Evolutionary conservation across 2,888 invertebrate species (phyloP), one percentile per base, ranked within the genome.

Genomic region (Polymixis flavicincta): DNA sequence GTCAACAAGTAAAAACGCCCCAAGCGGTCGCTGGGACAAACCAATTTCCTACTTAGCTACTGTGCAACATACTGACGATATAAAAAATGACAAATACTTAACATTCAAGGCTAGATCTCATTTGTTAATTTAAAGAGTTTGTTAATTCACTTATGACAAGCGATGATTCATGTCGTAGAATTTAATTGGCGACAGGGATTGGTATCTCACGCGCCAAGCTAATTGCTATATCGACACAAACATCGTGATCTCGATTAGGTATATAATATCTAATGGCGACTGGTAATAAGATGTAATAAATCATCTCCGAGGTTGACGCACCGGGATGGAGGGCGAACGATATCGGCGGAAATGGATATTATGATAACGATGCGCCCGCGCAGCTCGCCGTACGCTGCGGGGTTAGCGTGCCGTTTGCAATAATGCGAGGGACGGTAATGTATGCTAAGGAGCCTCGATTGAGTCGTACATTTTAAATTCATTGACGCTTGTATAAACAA

Each of bases 281-380:
- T 71, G 80, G 89, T 93, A 93, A 93, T 93, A 89, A 92, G 89
- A 89, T 87, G 89, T 85, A 88, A 93, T 94, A 92, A 92, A 93
- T 94, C 92, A 92, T 90, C 76, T 76, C 72, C 73, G 86, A 87
- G 89, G 89, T 90, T 91, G 90, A 90, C 89, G 87, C 82, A 83
- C 83, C 85, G 85, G 83, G 85, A 84, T 85, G 83, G 71, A 83
- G 89, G 84, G 88, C 87, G 89, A 88, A 87, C 84, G 90, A 90
- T 93, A 92, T 90, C 91, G 91, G 83, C 91, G 93, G 94, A 94
- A 93, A 92, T 93, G 92, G 90, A 92, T 92, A 92, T 92, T 91
- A 91, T 87, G 93, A 93, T 93, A 94, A 92, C 89, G 90, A 90
- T 86, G 90, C 89, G 88, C 89, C 88, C 87, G 90, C 89, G 83